These are phyloP conservation scores for Ochropleura plecta DNA, from an alignment of 2,888 invertebrate species.

Conservation along the genomic window DNA sequence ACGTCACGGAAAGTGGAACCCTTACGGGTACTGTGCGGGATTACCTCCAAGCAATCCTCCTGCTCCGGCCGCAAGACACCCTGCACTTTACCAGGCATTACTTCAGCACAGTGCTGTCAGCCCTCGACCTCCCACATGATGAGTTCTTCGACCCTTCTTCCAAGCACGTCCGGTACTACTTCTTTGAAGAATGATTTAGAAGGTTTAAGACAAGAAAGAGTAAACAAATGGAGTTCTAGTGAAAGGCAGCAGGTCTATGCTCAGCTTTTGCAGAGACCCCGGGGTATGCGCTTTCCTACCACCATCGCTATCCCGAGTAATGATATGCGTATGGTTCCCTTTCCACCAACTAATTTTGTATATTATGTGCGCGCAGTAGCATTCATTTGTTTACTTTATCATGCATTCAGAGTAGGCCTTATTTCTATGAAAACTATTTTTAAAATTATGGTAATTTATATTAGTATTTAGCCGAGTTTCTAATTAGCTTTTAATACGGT, in stretches of 20 bases:
- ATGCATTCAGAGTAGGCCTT: constrained; percentile 39
- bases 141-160: constrained; percentile 86
- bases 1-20: constrained; percentile 90
- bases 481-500: constrained; percentile 7
- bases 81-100: constrained; percentile 90
- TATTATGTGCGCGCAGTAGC: constrained; percentile 29
- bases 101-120: constrained; percentile 87
- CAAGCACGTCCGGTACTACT: constrained; percentile 85
- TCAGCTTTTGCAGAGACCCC: constrained; percentile 22
- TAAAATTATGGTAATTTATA: constrained; percentile 46
- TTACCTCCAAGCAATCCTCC: constrained; percentile 90
- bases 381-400: constrained; percentile 55
- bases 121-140: constrained; percentile 86
- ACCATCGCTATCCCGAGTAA: constrained; percentile 23
- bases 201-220: constrained; percentile 18
- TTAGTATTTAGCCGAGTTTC: constrained; percentile 48
- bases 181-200: constrained; percentile 80
- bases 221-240: constrained; percentile 33
- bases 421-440: constrained; percentile 48
- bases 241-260: constrained; percentile 15
- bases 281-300: background rate
- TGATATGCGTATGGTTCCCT: background rate
- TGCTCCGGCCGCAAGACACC: constrained; percentile 90
- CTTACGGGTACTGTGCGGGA: constrained; percentile 90
- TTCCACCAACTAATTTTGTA: constrained; percentile 23